Evolutionary conservation across 2,888 invertebrate genomes (phyloP).

Genomic region (Alviniconcha strummeri): DNA sequence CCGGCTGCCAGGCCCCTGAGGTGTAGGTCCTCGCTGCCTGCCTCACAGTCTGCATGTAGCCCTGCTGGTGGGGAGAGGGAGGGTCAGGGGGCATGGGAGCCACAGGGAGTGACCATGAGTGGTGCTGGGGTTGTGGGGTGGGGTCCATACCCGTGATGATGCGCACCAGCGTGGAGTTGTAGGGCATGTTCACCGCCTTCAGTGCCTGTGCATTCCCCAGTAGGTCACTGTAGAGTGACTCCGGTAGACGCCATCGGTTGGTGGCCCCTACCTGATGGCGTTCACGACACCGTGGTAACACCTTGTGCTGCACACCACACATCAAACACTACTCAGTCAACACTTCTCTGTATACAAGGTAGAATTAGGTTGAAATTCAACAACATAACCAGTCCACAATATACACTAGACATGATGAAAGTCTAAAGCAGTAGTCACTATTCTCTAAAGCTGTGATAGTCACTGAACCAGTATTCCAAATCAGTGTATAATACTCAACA

Average conservation of each 20-base stretch:
- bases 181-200: constrained; percentile 62
- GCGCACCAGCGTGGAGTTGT: constrained; percentile 60
- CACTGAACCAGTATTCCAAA: too few species aligned
- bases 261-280: constrained; percentile 66
- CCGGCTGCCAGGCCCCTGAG: neutral
- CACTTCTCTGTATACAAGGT: too few species aligned
- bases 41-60: neutral
- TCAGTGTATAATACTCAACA: too few species aligned
- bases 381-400: neutral
- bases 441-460: too few species aligned
- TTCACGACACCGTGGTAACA: constrained; percentile 60
- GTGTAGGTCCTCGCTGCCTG: neutral
- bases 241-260: constrained; percentile 70
- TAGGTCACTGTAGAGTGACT: constrained; percentile 69
- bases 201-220: constrained; percentile 70
- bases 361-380: neutral
- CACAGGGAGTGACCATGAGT: neutral
- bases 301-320: constrained; percentile 80
- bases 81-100: neutral
- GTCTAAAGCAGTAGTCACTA: too few species aligned
- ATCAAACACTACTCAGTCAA: too few species aligned
- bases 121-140: neutral
- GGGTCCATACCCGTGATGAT: constrained; percentile 61
- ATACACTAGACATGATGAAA: too few species aligned
- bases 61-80: neutral